phyloP scores from a whole-genome alignment of 1,140 invertebrate species.

The Drosophila bocki region DNA sequence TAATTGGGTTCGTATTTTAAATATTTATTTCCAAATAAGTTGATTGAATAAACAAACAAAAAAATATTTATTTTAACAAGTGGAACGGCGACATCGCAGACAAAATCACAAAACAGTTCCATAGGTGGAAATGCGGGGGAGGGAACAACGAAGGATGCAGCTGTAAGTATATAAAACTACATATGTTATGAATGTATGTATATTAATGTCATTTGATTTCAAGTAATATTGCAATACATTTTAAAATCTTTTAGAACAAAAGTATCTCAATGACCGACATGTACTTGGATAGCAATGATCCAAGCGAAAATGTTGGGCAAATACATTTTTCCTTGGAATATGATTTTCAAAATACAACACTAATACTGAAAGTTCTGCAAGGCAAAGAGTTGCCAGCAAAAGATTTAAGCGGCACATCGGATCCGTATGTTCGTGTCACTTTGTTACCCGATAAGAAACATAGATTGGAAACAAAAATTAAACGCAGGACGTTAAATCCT shows the following conservation, averaged over 20 bases:
- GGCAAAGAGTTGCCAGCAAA: slow-evolving; percentile 97
- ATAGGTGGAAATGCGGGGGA: slow-evolving; percentile 80
- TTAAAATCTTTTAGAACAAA: slow-evolving; percentile 89
- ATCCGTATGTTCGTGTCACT: slow-evolving; percentile 96
- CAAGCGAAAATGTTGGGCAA: slow-evolving; percentile 96
- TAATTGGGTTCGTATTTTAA: slow-evolving; percentile 88
- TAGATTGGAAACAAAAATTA: slow-evolving; percentile 98
- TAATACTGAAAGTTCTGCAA: slow-evolving; percentile 96
- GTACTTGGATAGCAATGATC: slow-evolving; percentile 96
- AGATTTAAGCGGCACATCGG: slow-evolving; percentile 97
- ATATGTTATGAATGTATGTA: background rate
- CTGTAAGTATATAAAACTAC: slow-evolving; percentile 51
- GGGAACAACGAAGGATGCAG: slow-evolving; percentile 62
- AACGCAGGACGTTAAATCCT: slow-evolving; percentile 97
- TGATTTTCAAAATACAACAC: slow-evolving; percentile 97
- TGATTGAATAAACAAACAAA: background rate
- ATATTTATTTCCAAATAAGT: background rate
- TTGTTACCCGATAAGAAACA: slow-evolving; percentile 98
- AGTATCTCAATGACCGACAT: slow-evolving; percentile 97
- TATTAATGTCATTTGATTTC: background rate
- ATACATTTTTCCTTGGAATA: slow-evolving; percentile 98
- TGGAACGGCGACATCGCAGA: slow-evolving; percentile 86
- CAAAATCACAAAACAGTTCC: slow-evolving; percentile 87
- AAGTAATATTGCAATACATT: background rate
- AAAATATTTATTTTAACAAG: slow-evolving; percentile 4